phyloP scores from a whole-genome alignment of 2,113 vertebrate species.

The Syngnathus floridae region DNA sequence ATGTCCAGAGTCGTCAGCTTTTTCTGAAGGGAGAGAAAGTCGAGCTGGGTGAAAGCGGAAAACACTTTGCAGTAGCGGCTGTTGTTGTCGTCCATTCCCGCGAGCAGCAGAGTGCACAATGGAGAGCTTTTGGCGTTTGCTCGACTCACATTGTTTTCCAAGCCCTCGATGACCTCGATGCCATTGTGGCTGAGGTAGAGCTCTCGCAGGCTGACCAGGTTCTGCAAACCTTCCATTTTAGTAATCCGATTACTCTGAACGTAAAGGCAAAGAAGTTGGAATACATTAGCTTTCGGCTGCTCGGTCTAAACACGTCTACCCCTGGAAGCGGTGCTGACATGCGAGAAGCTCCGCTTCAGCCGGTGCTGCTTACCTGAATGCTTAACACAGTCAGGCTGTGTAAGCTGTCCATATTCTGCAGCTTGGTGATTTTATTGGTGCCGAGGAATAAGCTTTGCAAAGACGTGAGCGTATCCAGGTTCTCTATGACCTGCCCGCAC shows the following conservation, averaged over 20 bases:
- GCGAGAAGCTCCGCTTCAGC: not conserved
- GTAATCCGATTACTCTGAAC: constrained; percentile 93
- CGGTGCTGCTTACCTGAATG: constrained; percentile 80
- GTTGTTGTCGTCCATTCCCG: constrained; percentile 1
- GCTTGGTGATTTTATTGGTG: constrained; percentile 96
- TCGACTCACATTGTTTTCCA: constrained; percentile 92
- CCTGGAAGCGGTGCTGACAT: not conserved
- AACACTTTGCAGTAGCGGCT: not conserved
- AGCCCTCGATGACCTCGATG: constrained; percentile 92
- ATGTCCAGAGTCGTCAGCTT: constrained; percentile 96
- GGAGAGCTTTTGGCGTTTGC: not conserved
- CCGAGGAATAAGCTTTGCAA: constrained; percentile 93
- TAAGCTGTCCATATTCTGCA: constrained; percentile 90
- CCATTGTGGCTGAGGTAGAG: constrained; percentile 97
- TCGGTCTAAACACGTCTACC: not conserved
- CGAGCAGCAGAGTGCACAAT: constrained; percentile 2
- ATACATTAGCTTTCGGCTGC: not conserved
- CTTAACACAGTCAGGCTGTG: constrained; percentile 90
- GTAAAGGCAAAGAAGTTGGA: not conserved
- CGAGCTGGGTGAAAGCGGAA: not conserved
- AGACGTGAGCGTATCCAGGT: constrained; percentile 78
- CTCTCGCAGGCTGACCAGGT: constrained; percentile 83
- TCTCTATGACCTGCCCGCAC: constrained; percentile 82
- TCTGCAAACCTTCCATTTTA: constrained; percentile 93
- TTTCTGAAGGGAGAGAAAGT: constrained; percentile 71